Percentiles rank a stretch among this genome's conserved stretches.
Evolutionary conservation across 2,888 invertebrate genomes (phyloP).

Genomic region (Cerastis rubricosa): DNA sequence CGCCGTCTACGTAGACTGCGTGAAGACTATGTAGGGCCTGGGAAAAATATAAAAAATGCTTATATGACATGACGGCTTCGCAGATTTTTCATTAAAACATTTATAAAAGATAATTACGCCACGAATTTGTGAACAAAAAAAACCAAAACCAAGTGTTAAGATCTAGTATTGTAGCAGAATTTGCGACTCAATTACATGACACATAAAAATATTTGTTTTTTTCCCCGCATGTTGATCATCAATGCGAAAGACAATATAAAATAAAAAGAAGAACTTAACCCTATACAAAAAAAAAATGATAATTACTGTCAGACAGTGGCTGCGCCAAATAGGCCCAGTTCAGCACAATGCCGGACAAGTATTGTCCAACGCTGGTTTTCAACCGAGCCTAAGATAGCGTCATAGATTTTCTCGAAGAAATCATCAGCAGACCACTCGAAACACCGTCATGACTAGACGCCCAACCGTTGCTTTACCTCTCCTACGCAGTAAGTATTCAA

Average conservation of each 20-base stretch:
- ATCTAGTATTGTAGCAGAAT: not conserved
- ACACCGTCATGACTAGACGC: not conserved
- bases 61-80: not conserved
- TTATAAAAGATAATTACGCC: not conserved
- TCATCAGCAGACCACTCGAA: not conserved
- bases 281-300: too few species aligned
- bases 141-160: not conserved
- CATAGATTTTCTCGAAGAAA: not conserved
- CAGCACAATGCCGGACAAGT: not conserved
- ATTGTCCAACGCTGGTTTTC: not conserved
- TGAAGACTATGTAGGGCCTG: conserved; percentile 97
- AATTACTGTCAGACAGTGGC: not conserved
- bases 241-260: not conserved
- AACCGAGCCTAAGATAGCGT: not conserved
- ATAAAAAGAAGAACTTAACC: not conserved
- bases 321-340: not conserved
- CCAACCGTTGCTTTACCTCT: not conserved
- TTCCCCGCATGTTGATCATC: not conserved
- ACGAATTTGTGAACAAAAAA: not conserved
- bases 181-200: not conserved
- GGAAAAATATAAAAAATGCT: too few species aligned
- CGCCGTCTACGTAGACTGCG: conserved; percentile 97
- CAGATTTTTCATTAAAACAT: not conserved
- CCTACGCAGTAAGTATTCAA: not conserved
- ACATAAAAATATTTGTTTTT: not conserved